These are phyloP conservation scores for Papilio demoleus DNA, from an alignment of 2,888 invertebrate species.

Conservation along the genomic window DNA sequence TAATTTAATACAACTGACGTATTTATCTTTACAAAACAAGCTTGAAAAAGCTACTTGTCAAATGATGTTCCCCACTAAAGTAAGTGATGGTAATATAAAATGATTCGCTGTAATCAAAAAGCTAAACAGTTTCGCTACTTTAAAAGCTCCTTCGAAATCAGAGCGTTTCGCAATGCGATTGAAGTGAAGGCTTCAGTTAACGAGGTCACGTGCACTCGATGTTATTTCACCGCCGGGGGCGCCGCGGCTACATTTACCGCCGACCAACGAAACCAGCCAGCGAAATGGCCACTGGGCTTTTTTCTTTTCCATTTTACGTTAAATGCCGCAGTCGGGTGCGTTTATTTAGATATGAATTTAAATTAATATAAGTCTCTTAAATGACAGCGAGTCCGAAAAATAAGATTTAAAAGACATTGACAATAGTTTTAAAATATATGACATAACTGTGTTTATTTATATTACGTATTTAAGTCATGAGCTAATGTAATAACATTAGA, in stretches of 20 bases:
- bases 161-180: slow-evolving; percentile 3
- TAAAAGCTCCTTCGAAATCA: not conserved
- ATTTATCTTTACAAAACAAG: too few species aligned
- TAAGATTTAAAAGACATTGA: not conserved
- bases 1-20: not conserved
- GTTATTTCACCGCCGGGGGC: slow-evolving; percentile 21
- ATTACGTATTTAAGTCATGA: not conserved
- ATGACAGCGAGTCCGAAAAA: not conserved
- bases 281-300: slow-evolving; percentile 10
- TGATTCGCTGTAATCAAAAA: not conserved
- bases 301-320: slow-evolving; percentile 4
- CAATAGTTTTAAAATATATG: not conserved
- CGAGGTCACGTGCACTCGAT: slow-evolving; percentile 33
- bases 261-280: not conserved
- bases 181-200: slow-evolving; percentile 26
- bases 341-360: not conserved
- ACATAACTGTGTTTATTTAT: not conserved
- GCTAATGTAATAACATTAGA: slow-evolving; percentile 1
- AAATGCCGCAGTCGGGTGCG: slow-evolving; percentile 1
- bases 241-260: not conserved
- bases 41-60: too few species aligned
- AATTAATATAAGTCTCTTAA: not conserved
- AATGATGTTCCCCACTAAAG: not conserved
- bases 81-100: not conserved
- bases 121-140: not conserved